phyloP scores from a whole-genome alignment of 1,140 invertebrate species.

The Zaprionus davidi region DNA sequence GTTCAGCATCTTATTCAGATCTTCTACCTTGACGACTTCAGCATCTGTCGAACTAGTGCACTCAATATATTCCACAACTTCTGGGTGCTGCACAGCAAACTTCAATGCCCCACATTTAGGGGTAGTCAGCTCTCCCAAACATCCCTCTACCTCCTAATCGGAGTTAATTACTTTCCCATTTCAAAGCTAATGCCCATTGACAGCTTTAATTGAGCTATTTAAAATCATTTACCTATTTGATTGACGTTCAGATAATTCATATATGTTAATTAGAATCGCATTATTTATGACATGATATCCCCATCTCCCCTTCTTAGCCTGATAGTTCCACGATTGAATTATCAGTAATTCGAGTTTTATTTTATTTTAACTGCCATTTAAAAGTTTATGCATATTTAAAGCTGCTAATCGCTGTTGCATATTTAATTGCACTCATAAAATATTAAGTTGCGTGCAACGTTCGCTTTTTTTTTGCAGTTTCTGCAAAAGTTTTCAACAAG shows the following conservation, averaged over 20 bases:
- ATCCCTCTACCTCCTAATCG: not conserved
- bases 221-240: constrained; percentile 13
- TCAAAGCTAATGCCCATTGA: not conserved
- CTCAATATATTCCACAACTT: constrained; percentile 20
- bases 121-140: not conserved
- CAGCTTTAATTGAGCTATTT: constrained; percentile 16
- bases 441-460: constrained; percentile 5
- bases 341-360: not conserved
- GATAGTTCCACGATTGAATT: constrained; percentile 15
- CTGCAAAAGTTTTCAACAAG: constrained; percentile 45
- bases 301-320: not conserved
- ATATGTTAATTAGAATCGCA: not conserved
- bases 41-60: not conserved
- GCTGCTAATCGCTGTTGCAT: constrained; percentile 43
- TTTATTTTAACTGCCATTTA: constrained; percentile 20
- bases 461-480: not conserved
- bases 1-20: not conserved
- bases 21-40: not conserved
- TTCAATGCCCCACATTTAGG: constrained; percentile 48
- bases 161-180: constrained; percentile 50
- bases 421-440: constrained; percentile 44
- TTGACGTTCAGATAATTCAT: constrained; percentile 5
- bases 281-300: not conserved
- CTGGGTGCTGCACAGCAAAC: not conserved
- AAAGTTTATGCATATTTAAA: constrained; percentile 42